A percentile compares a stretch with the other conserved stretches of the same genome.
phyloP scores from a whole-genome alignment of 1,140 invertebrate species.

The Aphaenogaster floridana region DNA sequence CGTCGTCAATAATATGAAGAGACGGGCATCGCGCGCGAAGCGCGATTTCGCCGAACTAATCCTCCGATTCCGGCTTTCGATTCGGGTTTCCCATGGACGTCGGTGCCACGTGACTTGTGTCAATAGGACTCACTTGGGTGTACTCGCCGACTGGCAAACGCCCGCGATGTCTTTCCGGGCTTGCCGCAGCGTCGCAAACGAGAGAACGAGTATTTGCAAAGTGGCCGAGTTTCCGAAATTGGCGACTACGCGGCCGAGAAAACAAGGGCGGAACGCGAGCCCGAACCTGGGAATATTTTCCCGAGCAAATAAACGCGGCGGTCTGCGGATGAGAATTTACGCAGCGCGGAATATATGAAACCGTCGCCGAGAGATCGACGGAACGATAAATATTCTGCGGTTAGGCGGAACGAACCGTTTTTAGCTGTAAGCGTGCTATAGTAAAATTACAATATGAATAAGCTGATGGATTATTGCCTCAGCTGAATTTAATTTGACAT shows the following conservation, averaged over 20 bases:
- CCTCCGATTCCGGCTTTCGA: conserved; percentile 50
- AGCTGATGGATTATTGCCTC: conserved; percentile 4
- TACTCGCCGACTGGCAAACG: conserved; percentile 58
- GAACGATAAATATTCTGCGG: conserved; percentile 21
- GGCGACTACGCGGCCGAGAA: conserved; percentile 58
- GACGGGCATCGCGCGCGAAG: neutral
- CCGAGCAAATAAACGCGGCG: conserved; percentile 52
- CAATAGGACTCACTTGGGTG: conserved; percentile 76
- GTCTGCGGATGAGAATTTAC: conserved; percentile 56
- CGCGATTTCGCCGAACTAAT: conserved; percentile 22
- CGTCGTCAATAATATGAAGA: neutral
- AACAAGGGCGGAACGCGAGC: conserved; percentile 51
- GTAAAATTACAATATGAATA: conserved; percentile 24
- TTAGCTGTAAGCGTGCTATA: neutral
- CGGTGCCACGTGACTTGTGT: conserved; percentile 79
- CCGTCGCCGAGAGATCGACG: conserved; percentile 6
- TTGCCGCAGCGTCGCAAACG: conserved; percentile 58
- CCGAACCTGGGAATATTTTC: conserved; percentile 67
- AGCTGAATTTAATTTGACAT: neutral
- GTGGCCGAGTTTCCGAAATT: conserved; percentile 74
- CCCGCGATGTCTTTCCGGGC: conserved; percentile 61
- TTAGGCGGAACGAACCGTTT: neutral
- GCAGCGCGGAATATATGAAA: conserved; percentile 49
- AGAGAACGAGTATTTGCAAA: conserved; percentile 73
- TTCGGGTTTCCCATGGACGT: conserved; percentile 71